phyloP scores from a whole-genome alignment of 1,140 invertebrate genomes.

The Drosophila navojoa region DNA sequence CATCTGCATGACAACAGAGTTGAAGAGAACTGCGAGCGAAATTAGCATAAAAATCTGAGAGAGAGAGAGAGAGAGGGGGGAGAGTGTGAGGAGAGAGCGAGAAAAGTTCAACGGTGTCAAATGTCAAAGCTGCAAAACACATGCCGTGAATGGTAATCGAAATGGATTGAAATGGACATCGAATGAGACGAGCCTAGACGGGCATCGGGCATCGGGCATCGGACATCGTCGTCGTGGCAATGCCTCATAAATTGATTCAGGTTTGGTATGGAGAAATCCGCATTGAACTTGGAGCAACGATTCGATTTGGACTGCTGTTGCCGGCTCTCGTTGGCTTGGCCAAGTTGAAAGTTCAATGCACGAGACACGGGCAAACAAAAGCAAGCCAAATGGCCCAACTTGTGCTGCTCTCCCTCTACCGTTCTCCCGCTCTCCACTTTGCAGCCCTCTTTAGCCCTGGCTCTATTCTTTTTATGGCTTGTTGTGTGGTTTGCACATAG shows the following conservation, averaged over 20 bases:
- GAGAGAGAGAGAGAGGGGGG: neutral
- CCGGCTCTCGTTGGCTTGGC: neutral
- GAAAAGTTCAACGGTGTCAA: conserved; percentile 72
- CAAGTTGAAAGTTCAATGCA: conserved; percentile 77
- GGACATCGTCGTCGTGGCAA: conserved; percentile 8
- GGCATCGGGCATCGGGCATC: neutral
- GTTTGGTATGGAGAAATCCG: conserved; percentile 30
- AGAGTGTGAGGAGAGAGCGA: neutral
- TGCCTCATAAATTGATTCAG: conserved; percentile 67
- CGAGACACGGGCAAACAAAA: conserved; percentile 23
- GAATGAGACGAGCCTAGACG: neutral
- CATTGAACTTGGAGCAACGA: conserved; percentile 6
- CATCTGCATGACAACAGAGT: conserved; percentile 55
- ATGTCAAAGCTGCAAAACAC: conserved; percentile 55
- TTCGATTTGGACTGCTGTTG: too few relatives aligned
- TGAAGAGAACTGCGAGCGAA: conserved; percentile 37
- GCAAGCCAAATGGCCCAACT: neutral
- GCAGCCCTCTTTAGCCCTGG: neutral
- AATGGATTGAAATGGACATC: conserved; percentile 26
- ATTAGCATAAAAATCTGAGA: conserved; percentile 69
- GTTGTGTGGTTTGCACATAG: conserved; percentile 9
- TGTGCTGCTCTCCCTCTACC: neutral
- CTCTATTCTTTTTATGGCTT: neutral
- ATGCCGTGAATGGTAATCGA: conserved; percentile 45
- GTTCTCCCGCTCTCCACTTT: conserved; percentile 5